A percentile compares a stretch with the other conserved stretches of the same genome.
Evolutionary conservation across 1,140 invertebrate species (phyloP).

Genomic region (Oppia nitens): DNA sequence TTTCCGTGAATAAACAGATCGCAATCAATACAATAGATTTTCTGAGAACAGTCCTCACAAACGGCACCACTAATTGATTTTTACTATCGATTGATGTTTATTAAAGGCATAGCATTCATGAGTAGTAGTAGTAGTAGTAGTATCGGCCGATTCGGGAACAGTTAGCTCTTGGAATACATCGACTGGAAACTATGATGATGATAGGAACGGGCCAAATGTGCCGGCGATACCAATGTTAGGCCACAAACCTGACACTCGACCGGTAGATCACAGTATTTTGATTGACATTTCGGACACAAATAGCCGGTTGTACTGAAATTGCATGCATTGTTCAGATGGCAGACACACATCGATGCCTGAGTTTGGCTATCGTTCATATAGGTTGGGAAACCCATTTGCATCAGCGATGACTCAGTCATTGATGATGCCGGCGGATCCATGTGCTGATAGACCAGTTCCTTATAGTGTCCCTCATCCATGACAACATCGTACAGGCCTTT

Average conservation of each 20-base stretch:
- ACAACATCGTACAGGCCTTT: conserved; percentile 58
- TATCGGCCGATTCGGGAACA: not conserved
- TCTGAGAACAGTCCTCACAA: conserved; percentile 57
- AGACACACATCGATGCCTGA: conserved; percentile 33
- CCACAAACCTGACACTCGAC: conserved; percentile 87
- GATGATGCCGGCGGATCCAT: conserved; percentile 67
- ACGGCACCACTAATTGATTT: conserved; percentile 25
- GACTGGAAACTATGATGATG: conserved; percentile 89
- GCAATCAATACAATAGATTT: conserved; percentile 82
- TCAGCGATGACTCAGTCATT: conserved; percentile 36
- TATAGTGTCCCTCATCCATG: conserved; percentile 75
- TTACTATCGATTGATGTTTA: conserved; percentile 7
- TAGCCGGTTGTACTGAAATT: conserved; percentile 42
- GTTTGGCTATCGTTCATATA: conserved; percentile 29
- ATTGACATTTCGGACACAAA: conserved; percentile 86
- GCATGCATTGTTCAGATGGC: conserved; percentile 12
- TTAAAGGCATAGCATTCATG: conserved; percentile 11
- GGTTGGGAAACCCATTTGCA: conserved; percentile 37
- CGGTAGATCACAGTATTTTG: conserved; percentile 93
- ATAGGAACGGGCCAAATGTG: conserved; percentile 88
- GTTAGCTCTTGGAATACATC: conserved; percentile 52
- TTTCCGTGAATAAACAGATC: conserved; percentile 84
- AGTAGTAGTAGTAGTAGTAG: too few relatives aligned
- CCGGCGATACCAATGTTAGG: conserved; percentile 87
- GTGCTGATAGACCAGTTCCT: conserved; percentile 48